Percentiles rank a stretch among this genome's conserved stretches.
These are phyloP conservation scores for Mechanitis mazaeus DNA, from an alignment of 2,888 invertebrate species.

Conservation along the genomic window DNA sequence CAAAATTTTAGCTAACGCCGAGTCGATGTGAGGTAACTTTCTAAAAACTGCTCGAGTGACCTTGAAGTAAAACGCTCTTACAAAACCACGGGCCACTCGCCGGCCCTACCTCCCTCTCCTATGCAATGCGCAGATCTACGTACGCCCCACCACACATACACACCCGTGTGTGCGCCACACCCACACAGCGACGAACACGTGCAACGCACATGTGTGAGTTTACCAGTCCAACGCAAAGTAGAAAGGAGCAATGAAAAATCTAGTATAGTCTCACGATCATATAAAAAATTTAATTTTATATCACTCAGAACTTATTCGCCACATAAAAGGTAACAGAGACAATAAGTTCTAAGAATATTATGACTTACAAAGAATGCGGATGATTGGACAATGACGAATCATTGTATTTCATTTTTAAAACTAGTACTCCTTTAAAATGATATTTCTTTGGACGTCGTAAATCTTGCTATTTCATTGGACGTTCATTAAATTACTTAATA, in stretches of 20 bases:
- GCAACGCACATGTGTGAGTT: constrained; percentile 38
- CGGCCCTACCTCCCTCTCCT: constrained; percentile 55
- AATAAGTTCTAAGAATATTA: constrained; percentile 26
- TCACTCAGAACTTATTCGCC: constrained; percentile 17
- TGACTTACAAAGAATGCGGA: constrained; percentile 30
- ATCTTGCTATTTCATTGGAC: too few relatives aligned
- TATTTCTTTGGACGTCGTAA: constrained; percentile 7
- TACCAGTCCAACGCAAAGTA: constrained; percentile 43
- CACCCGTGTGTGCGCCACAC: constrained; percentile 42
- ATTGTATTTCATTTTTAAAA: constrained; percentile 8
- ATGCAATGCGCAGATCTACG: constrained; percentile 56
- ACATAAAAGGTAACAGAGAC: constrained; percentile 24
- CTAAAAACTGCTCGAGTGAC: constrained; percentile 75
- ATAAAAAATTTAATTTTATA: constrained; percentile 22
- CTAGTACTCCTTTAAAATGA: not conserved
- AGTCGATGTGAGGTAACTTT: constrained; percentile 68
- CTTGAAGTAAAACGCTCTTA: constrained; percentile 76
- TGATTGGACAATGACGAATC: constrained; percentile 29
- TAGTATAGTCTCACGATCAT: constrained; percentile 46
- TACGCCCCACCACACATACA: constrained; percentile 51
- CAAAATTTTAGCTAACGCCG: constrained; percentile 57
- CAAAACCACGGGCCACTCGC: constrained; percentile 73
- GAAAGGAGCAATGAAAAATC: constrained; percentile 68
- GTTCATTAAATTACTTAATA: constrained; percentile 24
- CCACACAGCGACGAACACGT: constrained; percentile 36